These are phyloP conservation scores for Neoscelio sp. DNA, from an alignment of 2,888 invertebrate species.

Conservation along the genomic window DNA sequence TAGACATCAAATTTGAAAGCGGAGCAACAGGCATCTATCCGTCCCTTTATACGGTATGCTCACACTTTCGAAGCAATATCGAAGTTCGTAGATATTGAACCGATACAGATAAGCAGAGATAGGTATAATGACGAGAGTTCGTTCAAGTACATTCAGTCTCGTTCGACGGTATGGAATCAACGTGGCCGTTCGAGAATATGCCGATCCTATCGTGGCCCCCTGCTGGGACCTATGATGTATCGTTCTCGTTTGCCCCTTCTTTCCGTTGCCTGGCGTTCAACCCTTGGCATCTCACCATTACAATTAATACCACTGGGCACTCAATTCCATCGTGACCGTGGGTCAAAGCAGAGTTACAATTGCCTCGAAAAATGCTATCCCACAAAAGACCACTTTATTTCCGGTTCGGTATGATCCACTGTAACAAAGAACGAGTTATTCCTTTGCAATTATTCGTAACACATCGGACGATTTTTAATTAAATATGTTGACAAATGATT, in stretches of 20 bases:
- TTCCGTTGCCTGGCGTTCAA: conserved; percentile 56
- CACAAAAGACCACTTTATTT: conserved; percentile 53
- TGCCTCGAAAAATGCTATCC: conserved; percentile 41
- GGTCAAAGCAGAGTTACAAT: conserved; percentile 59
- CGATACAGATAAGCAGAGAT: conserved; percentile 77
- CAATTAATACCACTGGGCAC: conserved; percentile 68
- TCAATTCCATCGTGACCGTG: conserved; percentile 63
- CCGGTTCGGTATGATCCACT: conserved; percentile 37
- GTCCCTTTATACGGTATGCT: conserved; percentile 25
- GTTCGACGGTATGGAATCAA: conserved; percentile 71
- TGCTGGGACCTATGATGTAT: conserved; percentile 81
- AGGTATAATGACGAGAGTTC: conserved; percentile 76
- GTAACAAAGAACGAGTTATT: conserved; percentile 18
- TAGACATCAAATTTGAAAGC: conserved; percentile 52
- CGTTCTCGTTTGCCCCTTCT: conserved; percentile 80
- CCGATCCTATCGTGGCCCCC: conserved; percentile 71
- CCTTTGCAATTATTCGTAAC: conserved; percentile 45
- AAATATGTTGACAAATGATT: conserved; percentile 61
- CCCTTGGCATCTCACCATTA: conserved; percentile 62
- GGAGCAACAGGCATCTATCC: conserved; percentile 36
- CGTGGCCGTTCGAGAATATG: conserved; percentile 77
- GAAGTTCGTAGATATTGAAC: conserved; percentile 59
- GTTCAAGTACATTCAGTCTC: conserved; percentile 55
- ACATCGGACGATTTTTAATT: conserved; percentile 49
- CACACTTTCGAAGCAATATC: conserved; percentile 56